phyloP scores from a whole-genome alignment of 1,140 invertebrate genomes.

The Himalopsyche phryganea region DNA sequence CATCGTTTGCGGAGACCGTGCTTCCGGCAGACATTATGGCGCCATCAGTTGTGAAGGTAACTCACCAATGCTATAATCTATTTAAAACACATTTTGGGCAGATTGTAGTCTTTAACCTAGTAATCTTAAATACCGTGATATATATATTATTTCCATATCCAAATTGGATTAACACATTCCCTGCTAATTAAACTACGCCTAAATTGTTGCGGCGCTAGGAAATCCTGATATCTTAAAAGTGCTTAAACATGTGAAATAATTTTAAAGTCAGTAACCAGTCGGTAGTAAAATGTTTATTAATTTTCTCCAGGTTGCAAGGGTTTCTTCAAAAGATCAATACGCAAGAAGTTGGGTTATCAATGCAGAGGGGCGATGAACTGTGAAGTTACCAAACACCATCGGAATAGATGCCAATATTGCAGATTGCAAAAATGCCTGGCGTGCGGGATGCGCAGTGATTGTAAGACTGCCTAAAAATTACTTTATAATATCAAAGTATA shows the following conservation, averaged over 20 bases:
- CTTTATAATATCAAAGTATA: too few relatives aligned
- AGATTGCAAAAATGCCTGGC: constrained; percentile 93
- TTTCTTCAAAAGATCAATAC: constrained; percentile 88
- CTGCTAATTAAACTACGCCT: too few relatives aligned
- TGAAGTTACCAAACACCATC: constrained; percentile 94
- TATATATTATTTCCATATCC: too few relatives aligned
- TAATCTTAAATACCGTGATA: too few relatives aligned
- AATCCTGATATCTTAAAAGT: too few relatives aligned
- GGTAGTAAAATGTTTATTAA: too few relatives aligned
- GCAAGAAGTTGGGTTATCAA: constrained; percentile 93
- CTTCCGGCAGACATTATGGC: constrained; percentile 91
- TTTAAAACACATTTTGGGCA: too few relatives aligned
- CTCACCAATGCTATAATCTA: neutral
- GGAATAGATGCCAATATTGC: constrained; percentile 97
- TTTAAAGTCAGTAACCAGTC: too few relatives aligned
- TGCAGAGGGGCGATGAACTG: constrained; percentile 93
- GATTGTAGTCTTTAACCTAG: too few relatives aligned
- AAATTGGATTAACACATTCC: too few relatives aligned
- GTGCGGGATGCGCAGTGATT: constrained; percentile 97
- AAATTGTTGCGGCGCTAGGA: too few relatives aligned
- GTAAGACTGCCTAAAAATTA: constrained; percentile 62
- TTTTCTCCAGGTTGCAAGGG: constrained; percentile 70
- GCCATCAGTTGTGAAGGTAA: constrained; percentile 86
- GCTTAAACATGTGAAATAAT: too few relatives aligned
- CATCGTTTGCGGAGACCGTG: constrained; percentile 91